phyloP scores from a whole-genome alignment of 2,797 vertebrate species.

The Typhlichthys eigenmanni region DNA sequence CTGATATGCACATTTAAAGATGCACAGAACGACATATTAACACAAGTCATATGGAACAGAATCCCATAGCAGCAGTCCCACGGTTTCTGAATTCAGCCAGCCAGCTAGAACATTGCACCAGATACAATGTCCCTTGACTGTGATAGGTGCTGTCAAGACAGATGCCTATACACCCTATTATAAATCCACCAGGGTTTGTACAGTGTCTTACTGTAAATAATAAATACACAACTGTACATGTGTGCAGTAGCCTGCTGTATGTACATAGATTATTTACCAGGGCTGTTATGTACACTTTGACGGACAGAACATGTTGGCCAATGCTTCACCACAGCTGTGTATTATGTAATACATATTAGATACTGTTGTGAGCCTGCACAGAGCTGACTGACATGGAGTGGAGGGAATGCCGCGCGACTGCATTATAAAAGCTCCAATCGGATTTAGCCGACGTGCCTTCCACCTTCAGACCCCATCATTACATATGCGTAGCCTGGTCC shows the following conservation, averaged over 20 bases:
- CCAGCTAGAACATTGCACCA: conserved; percentile 38
- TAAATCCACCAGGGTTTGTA: conserved; percentile 22
- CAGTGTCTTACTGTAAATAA: not conserved
- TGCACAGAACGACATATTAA: conserved; percentile 37
- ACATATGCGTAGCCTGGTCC: conserved; percentile 67
- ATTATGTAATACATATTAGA: conserved; percentile 55
- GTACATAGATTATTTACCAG: conserved; percentile 52
- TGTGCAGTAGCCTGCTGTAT: conserved; percentile 15
- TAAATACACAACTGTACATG: not conserved
- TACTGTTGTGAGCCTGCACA: conserved; percentile 45
- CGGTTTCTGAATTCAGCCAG: conserved; percentile 33
- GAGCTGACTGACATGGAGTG: conserved; percentile 51
- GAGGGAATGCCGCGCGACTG: conserved; percentile 50
- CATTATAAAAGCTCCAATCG: conserved; percentile 57
- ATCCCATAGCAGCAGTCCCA: conserved; percentile 39
- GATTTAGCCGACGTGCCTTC: conserved; percentile 52
- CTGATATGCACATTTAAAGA: conserved; percentile 29
- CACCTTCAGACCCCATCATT: conserved; percentile 70
- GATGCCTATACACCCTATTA: conserved; percentile 23
- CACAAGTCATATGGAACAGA: conserved; percentile 53
- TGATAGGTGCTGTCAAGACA: conserved; percentile 25
- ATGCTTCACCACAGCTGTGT: conserved; percentile 37
- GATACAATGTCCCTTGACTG: conserved; percentile 55
- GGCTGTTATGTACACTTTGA: conserved; percentile 40
- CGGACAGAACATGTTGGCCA: conserved; percentile 35